Percentiles rank a stretch among this genome's conserved stretches.
phyloP scores from a whole-genome alignment of 1,140 invertebrate genomes.

The Monochamus saltuarius region DNA sequence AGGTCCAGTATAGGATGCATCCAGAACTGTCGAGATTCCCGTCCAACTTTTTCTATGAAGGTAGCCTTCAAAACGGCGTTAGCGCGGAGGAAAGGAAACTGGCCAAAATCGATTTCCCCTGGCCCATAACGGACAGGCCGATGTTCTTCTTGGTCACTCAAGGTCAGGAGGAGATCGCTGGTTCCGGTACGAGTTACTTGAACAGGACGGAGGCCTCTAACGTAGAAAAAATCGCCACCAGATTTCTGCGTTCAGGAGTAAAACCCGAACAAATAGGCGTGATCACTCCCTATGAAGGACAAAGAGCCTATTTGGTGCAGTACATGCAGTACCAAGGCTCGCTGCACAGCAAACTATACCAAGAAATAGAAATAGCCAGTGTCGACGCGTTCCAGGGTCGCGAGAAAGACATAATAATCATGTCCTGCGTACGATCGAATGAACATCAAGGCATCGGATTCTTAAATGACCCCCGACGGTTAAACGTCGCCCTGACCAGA shows the following conservation, averaged over 20 bases:
- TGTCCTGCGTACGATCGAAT: conserved; percentile 93
- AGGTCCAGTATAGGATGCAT: conserved; percentile 99
- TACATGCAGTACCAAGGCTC: conserved; percentile 99
- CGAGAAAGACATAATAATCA: conserved; percentile 99
- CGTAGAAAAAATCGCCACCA: conserved; percentile 95
- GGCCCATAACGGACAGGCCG: conserved; percentile 93
- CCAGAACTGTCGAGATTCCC: conserved; percentile 96
- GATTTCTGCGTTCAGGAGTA: conserved; percentile 91
- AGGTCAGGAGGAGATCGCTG: conserved; percentile 98
- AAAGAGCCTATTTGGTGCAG: conserved; percentile 96
- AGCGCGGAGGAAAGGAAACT: conserved; percentile 91
- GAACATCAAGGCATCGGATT: conserved; percentile 93
- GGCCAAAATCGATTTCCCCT: conserved; percentile 93
- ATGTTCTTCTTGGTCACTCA: conserved; percentile 99
- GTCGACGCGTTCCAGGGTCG: conserved; percentile 98
- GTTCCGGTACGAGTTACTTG: conserved; percentile 96
- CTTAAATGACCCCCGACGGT: conserved; percentile 92
- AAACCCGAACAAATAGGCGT: conserved; percentile 99
- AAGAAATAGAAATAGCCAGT: conserved; percentile 98
- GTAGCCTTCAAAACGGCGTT: conserved; percentile 93
- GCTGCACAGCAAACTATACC: conserved; percentile 94
- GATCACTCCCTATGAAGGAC: conserved; percentile 98
- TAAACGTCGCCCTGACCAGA: conserved; percentile 97
- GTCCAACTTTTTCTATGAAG: conserved; percentile 99
- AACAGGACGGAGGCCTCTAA: conserved; percentile 98